Conservation (phyloP, 2,797 vertebrate genomes). For the Corythornis leucogaster region DNA sequence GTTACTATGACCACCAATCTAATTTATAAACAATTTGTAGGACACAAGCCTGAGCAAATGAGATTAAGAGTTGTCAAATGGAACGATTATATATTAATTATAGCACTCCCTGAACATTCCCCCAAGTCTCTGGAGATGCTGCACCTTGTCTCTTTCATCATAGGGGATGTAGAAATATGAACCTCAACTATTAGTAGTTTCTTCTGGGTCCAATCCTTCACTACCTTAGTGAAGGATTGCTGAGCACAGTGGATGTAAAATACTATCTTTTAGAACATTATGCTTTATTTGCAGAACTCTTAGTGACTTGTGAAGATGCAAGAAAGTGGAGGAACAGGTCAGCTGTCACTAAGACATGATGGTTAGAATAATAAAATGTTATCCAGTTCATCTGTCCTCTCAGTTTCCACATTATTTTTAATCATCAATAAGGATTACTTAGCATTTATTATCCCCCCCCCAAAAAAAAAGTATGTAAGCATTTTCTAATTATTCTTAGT, state of each 20-base stretch:
- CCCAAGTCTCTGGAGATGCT: background rate
- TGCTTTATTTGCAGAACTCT: conserved; percentile 29
- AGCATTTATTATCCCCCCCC: background rate
- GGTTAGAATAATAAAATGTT: conserved; percentile 11
- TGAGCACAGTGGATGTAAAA: conserved; percentile 11
- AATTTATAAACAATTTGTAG: conserved; percentile 56
- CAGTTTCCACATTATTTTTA: background rate
- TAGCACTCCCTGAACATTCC: background rate
- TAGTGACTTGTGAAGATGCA: conserved; percentile 13
- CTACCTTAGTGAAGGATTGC: background rate
- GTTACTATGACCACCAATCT: conserved; percentile 43
- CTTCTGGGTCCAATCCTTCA: conserved; percentile 41
- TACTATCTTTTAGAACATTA: background rate
- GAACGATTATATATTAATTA: conserved; percentile 20
- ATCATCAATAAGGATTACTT: conserved; percentile 6
- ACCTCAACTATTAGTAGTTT: conserved; percentile 14
- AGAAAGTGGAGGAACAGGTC: background rate
- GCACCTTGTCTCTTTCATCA: conserved; percentile 7
- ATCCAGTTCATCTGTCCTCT: background rate
- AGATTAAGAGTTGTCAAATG: conserved; percentile 17
- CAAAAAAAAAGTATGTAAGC: background rate
- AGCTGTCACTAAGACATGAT: conserved; percentile 18
- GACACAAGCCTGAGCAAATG: background rate
- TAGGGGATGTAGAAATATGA: conserved; percentile 28
- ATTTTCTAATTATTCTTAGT: conserved; percentile 11